Percentiles rank a stretch among this genome's conserved stretches.
Evolutionary conservation across 2,888 invertebrate species (phyloP).

Genomic region (Atherix ibis): DNA sequence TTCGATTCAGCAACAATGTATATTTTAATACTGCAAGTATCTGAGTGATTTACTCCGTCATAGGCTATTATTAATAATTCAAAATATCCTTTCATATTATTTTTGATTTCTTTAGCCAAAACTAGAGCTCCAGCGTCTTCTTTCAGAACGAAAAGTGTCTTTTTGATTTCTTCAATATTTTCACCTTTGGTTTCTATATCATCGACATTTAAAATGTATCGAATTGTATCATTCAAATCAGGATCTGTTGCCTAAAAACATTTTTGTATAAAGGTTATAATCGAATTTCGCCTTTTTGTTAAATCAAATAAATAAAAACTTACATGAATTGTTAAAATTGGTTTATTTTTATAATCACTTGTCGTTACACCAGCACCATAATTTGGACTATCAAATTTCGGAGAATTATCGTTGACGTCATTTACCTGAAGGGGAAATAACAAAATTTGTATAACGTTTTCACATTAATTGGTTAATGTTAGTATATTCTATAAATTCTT

Average conservation of each 20-base stretch:
- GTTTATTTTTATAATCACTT: conserved; percentile 32
- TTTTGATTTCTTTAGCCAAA: conserved; percentile 36
- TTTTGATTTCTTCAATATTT: conserved; percentile 29
- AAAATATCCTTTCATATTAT: conserved; percentile 44
- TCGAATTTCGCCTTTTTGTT: no score
- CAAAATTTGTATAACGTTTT: no score
- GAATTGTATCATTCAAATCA: conserved; percentile 31
- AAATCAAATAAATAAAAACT: no score
- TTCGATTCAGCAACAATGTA: conserved; percentile 41
- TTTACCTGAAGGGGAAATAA: conserved; percentile 34
- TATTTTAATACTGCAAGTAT: conserved; percentile 36
- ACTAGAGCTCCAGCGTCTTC: conserved; percentile 33
- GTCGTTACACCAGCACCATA: conserved; percentile 40
- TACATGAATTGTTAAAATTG: conserved; percentile 36
- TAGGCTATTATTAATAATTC: conserved; percentile 38
- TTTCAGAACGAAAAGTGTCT: conserved; percentile 33
- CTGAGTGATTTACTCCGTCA: conserved; percentile 36
- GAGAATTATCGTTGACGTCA: conserved; percentile 42
- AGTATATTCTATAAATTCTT: no score
- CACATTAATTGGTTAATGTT: no score
- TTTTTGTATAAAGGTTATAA: neutral
- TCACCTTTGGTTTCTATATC: conserved; percentile 32
- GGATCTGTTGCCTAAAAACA: conserved; percentile 39
- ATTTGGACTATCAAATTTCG: conserved; percentile 34
- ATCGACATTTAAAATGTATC: conserved; percentile 29